Conservation (phyloP, 2,797 vertebrate genomes). For the Florisuga fusca region DNA sequence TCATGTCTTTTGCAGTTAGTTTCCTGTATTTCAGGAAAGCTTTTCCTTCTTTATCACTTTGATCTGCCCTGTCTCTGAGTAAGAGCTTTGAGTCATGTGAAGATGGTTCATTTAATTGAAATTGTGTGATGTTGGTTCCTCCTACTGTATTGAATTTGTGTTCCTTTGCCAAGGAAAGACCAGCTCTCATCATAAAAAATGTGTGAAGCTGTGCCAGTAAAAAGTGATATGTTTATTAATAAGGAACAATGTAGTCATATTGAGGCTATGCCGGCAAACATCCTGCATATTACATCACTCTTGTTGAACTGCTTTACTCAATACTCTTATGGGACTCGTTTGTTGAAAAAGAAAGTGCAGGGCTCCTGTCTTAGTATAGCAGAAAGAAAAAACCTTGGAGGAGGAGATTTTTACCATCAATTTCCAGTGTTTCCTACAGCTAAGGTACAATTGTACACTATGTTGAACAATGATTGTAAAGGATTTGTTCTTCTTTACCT, state of each 20-base stretch:
- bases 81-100: slow-evolving; percentile 24
- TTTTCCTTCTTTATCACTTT: slow-evolving; percentile 9
- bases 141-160: not conserved
- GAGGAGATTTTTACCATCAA: not conserved
- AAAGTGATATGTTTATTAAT: slow-evolving; percentile 60
- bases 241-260: slow-evolving; percentile 27
- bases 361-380: not conserved
- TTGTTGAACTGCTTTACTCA: not conserved
- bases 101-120: slow-evolving; percentile 21
- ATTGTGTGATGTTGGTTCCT: not conserved
- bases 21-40: slow-evolving; percentile 17
- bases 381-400: not conserved
- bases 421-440: not conserved
- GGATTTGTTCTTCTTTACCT: not conserved
- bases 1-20: not conserved
- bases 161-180: slow-evolving; percentile 53
- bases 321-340: not conserved
- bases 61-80: not conserved
- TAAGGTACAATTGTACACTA: not conserved
- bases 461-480: not conserved
- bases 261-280: slow-evolving; percentile 27
- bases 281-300: slow-evolving; percentile 22
- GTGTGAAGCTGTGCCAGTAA: slow-evolving; percentile 56
- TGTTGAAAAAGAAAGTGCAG: not conserved
- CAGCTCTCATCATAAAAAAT: slow-evolving; percentile 6